These are phyloP conservation scores for Acleris laterana DNA, from an alignment of 2,888 invertebrate genomes.

Conservation along the genomic window DNA sequence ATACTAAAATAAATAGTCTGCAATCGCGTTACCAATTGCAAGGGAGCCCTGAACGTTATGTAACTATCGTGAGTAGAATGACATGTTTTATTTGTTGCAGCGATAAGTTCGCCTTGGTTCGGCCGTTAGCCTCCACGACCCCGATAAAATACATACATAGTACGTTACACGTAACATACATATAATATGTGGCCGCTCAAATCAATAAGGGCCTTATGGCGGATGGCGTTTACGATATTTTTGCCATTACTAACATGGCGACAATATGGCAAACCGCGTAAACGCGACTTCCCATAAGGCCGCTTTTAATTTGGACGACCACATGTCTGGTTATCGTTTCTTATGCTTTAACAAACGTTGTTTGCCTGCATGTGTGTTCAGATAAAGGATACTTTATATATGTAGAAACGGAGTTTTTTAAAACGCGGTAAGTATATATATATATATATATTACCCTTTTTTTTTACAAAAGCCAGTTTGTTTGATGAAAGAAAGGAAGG, in stretches of 20 bases:
- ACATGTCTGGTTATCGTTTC: constrained; percentile 26
- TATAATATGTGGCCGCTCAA: background rate
- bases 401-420: constrained; percentile 14
- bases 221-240: too few species aligned
- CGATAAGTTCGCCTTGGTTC: constrained; percentile 70
- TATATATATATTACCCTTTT: too few species aligned
- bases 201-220: too few species aligned
- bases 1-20: background rate
- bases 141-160: constrained; percentile 48
- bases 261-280: too few species aligned
- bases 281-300: too few species aligned
- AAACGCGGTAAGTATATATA: too few species aligned
- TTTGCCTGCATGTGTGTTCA: constrained; percentile 31
- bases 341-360: constrained; percentile 14
- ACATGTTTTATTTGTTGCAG: constrained; percentile 48
- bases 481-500: too few species aligned
- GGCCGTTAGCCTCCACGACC: constrained; percentile 72
- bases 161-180: constrained; percentile 17
- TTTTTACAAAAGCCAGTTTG: too few species aligned
- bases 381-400: constrained; percentile 18
- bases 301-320: background rate
- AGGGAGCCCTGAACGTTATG: constrained; percentile 59
- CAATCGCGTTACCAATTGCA: constrained; percentile 15
- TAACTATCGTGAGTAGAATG: constrained; percentile 56
- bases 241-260: too few species aligned